Percentiles rank a stretch among this genome's conserved stretches.
Conservation (phyloP, 2,888 invertebrate species). For the Trissoscelio sp. region DNA sequence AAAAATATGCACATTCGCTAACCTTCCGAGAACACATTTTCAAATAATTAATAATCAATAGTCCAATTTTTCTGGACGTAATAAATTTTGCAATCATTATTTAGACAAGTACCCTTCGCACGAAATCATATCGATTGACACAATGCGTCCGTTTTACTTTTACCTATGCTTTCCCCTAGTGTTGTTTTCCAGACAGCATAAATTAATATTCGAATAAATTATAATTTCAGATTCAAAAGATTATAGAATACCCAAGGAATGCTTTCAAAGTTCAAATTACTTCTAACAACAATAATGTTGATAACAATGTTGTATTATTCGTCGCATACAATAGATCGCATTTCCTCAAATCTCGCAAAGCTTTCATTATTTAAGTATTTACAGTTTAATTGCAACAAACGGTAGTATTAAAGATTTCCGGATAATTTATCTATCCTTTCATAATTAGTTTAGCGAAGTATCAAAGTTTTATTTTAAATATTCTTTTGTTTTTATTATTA, state of each 20-base stretch:
- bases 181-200: not conserved
- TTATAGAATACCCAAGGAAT: not conserved
- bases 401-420: not conserved
- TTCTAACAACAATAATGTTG: not conserved
- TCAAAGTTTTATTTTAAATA: too few relatives aligned
- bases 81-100: constrained; percentile 51
- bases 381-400: not conserved
- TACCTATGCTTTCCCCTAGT: not conserved
- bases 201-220: not conserved
- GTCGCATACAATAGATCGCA: not conserved
- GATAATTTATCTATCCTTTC: too few relatives aligned
- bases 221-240: not conserved
- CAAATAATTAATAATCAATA: constrained; percentile 54
- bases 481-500: too few relatives aligned
- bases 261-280: not conserved
- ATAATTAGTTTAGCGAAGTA: too few relatives aligned
- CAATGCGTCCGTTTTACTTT: constrained; percentile 1
- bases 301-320: not conserved
- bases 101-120: constrained; percentile 38
- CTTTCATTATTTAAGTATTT: not conserved
- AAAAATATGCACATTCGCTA: constrained; percentile 10
- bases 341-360: not conserved
- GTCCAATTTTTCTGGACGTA: constrained; percentile 23
- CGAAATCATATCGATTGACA: constrained; percentile 48
- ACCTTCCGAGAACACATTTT: constrained; percentile 26